These are phyloP conservation scores for Setipinna tenuifilis DNA, from an alignment of 2,797 vertebrate genomes.

Conservation along the genomic window DNA sequence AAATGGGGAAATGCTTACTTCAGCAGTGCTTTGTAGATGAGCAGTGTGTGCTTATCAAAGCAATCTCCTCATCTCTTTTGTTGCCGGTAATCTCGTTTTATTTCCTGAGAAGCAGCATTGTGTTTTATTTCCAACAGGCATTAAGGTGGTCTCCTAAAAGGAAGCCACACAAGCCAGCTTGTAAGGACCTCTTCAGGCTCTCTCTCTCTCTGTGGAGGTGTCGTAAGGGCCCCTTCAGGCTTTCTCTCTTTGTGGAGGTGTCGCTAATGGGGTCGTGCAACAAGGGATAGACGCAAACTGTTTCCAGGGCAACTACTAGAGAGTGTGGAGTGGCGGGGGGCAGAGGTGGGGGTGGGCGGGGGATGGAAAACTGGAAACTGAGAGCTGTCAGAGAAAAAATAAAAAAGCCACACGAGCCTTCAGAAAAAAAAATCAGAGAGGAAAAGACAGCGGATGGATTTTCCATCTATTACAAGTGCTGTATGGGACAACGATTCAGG, in stretches of 20 bases:
- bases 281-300: conserved; percentile 55
- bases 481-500: conserved; percentile 11
- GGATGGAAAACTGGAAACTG: conserved; percentile 28
- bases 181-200: background rate
- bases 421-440: background rate
- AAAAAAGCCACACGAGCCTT: background rate
- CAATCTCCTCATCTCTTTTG: background rate
- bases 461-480: conserved; percentile 1
- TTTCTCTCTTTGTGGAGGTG: conserved; percentile 39
- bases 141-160: background rate
- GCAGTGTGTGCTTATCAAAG: background rate
- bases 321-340: conserved; percentile 29
- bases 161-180: background rate
- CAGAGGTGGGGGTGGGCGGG: background rate
- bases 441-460: background rate
- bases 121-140: background rate
- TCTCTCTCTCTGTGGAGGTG: too few species aligned
- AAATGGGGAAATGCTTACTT: background rate
- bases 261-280: conserved; percentile 56
- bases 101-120: background rate
- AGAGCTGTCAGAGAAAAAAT: conserved; percentile 35
- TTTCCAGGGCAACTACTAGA: conserved; percentile 66
- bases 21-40: background rate
- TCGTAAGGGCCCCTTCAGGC: background rate
- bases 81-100: background rate